phyloP scores from a whole-genome alignment of 1,140 invertebrate genomes.

The Zelostemma sp. region DNA sequence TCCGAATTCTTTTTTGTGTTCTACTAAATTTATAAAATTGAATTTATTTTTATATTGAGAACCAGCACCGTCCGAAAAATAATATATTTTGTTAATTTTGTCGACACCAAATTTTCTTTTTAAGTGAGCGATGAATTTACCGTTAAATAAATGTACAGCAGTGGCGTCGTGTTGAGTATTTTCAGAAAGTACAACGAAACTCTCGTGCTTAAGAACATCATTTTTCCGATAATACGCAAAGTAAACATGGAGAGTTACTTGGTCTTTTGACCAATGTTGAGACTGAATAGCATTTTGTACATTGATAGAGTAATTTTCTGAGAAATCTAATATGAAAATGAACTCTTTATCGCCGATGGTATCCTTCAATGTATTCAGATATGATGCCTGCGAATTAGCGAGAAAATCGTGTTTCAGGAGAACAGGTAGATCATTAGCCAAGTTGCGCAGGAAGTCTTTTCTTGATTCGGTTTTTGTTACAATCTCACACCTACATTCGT shows the following conservation, averaged over 20 bases:
- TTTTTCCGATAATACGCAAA: conserved; percentile 17
- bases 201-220: too few relatives aligned
- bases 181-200: too few relatives aligned
- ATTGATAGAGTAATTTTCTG: conserved; percentile 53
- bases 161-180: too few relatives aligned
- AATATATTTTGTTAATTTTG: conserved; percentile 31
- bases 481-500: conserved; percentile 18
- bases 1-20: too few relatives aligned
- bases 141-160: conserved; percentile 6
- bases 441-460: conserved; percentile 16
- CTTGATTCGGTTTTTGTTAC: conserved; percentile 11
- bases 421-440: conserved; percentile 7
- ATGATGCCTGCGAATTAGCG: conserved; percentile 29
- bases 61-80: too few relatives aligned
- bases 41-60: too few relatives aligned
- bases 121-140: conserved; percentile 10
- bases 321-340: conserved; percentile 47
- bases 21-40: too few relatives aligned
- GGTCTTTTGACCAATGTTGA: too few relatives aligned
- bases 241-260: conserved; percentile 26
- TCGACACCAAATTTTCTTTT: conserved; percentile 17
- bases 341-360: conserved; percentile 25
- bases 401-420: conserved; percentile 38
- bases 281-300: conserved; percentile 55
- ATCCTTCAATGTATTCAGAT: conserved; percentile 26